Evolutionary conservation across 2,888 invertebrate genomes (phyloP), one percentile per base, ranked within the genome.

Genomic region (Eulithis testata): DNA sequence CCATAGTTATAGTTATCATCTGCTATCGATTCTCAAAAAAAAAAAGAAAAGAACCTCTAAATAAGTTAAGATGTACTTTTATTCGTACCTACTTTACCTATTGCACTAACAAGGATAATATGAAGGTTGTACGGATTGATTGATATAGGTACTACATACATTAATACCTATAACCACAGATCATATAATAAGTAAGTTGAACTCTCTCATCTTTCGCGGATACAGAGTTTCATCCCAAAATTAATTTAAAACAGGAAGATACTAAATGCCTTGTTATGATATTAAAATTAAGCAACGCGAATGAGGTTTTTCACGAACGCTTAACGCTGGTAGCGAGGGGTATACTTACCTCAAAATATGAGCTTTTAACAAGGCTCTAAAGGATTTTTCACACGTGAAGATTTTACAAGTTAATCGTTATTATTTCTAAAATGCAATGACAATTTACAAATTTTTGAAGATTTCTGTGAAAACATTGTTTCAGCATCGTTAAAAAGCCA

Each of bases 281-380:
- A 75, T 76, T 74, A 75, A 75, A 74, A 74, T 76, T 73, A 75
- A 68, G 70, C 69, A 78, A 71, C 69, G 66, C 62, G 59, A 75
- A 77, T 76, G 76, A 74, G 75, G 57, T 70, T 78, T 78, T 78
- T 76, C 75, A 65, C 58, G 65, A 71, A 60, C 55, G 55, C 59
- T 71, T 71, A 67, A 67, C 61, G 72, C 67, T 66, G 61, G 68
- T 68, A 71, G 81, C 83, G 81, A 83, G 84, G 83, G 73, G 79
- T 82, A 77, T 83, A 85, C 82, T 87, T 88, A 83, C 70, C 70
- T 74, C 78, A 81, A 86, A 81, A 84, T 86, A 87, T 80, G 83
- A 80, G 80, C 69, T 85, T 84, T 84, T 87, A 89, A 88, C 86
- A 82, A 87, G 87, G 72, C 68, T 6, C 14, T 58, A 5, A 51